Percentiles rank a stretch among this genome's conserved stretches.
Conservation (phyloP, 1,140 invertebrate genomes). For the Tetraneura akinire region DNA sequence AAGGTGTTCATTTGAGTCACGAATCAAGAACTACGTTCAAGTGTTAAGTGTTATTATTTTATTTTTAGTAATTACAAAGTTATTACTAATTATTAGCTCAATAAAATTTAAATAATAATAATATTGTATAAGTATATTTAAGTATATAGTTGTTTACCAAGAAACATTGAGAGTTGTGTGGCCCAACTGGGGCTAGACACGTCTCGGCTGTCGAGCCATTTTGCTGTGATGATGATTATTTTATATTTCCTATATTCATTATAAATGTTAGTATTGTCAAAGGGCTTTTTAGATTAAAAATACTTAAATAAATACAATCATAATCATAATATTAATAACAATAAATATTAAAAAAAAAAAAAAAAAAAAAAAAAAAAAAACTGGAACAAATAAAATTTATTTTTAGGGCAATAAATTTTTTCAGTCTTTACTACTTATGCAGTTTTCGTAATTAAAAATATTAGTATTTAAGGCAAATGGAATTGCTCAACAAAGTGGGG, state of each 20-base stretch:
- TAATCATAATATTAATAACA: too few relatives aligned
- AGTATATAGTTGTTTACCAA: conserved; percentile 48
- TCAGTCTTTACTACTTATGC: conserved; percentile 39
- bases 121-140: conserved; percentile 23
- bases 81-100: conserved; percentile 50
- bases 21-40: conserved; percentile 60
- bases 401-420: conserved; percentile 20
- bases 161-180: conserved; percentile 51
- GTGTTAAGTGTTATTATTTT: conserved; percentile 28
- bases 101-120: conserved; percentile 37
- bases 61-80: conserved; percentile 33
- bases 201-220: conserved; percentile 37
- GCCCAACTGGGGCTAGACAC: conserved; percentile 9
- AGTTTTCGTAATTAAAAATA: conserved; percentile 29
- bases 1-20: conserved; percentile 76
- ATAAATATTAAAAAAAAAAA: conserved; percentile 1
- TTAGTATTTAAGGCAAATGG: conserved; percentile 47
- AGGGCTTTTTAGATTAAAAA: conserved; percentile 39
- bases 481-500: conserved; percentile 50
- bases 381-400: conserved; percentile 35
- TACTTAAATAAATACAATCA: conserved; percentile 26
- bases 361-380: neutral
- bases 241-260: conserved; percentile 50
- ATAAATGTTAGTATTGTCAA: conserved; percentile 44
- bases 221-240: conserved; percentile 51